Percentiles rank a stretch among this genome's conserved stretches.
Conservation (phyloP, 2,113 vertebrate species). For the Hepsetus odoe region DNA sequence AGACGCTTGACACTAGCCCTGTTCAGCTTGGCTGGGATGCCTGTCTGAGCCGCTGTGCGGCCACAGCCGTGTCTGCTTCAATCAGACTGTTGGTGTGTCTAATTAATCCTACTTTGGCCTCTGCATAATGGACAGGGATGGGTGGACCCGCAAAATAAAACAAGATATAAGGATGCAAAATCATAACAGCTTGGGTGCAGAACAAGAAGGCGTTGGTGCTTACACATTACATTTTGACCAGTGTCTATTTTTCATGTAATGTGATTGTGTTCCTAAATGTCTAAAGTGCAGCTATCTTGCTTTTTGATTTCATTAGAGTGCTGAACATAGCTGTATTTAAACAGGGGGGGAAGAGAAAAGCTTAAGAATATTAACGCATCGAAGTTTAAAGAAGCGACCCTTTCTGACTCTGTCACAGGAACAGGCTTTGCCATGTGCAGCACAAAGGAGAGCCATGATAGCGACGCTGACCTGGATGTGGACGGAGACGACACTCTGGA, state of each 20-base stretch:
- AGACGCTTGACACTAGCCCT: slow-evolving; percentile 66
- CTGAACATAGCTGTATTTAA: too few species aligned
- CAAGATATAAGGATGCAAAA: background rate
- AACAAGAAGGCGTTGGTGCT: background rate
- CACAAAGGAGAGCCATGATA: slow-evolving; percentile 94
- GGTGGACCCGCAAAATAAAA: slow-evolving; percentile 27
- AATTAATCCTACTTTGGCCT: slow-evolving; percentile 34
- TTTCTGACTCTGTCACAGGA: slow-evolving; percentile 71
- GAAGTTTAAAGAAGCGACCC: too few species aligned
- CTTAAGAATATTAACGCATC: background rate
- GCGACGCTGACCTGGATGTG: slow-evolving; percentile 95
- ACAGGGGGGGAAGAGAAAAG: too few species aligned
- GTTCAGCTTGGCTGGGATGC: slow-evolving; percentile 47
- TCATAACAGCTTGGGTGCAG: background rate
- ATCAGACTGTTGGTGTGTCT: slow-evolving; percentile 28
- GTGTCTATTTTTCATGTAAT: too few species aligned
- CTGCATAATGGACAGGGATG: background rate
- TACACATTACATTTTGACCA: background rate
- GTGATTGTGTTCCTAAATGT: too few species aligned
- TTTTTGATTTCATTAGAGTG: too few species aligned
- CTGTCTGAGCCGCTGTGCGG: background rate
- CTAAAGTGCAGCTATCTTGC: background rate
- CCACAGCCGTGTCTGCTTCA: slow-evolving; percentile 27
- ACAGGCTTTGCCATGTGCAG: slow-evolving; percentile 97
- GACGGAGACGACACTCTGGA: slow-evolving; percentile 98